These are phyloP conservation scores for Coregonus clupeaformis DNA, from an alignment of 2,113 vertebrate species.

Conservation along the genomic window DNA sequence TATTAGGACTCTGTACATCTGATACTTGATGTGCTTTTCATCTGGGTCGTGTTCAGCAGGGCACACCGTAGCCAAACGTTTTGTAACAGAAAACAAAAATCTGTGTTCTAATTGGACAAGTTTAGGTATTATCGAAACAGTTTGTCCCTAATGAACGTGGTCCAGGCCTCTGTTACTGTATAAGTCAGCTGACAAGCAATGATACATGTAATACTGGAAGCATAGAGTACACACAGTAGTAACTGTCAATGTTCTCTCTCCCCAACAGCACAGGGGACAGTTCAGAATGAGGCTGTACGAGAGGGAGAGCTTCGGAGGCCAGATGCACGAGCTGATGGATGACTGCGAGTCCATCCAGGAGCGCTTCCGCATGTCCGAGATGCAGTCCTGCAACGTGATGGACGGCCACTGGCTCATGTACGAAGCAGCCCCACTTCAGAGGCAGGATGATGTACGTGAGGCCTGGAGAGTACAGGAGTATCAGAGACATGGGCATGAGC, in stretches of 20 bases:
- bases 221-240: neutral
- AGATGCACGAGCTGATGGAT: constrained; percentile 51
- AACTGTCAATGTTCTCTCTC: neutral
- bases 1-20: neutral
- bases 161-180: neutral
- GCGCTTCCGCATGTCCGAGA: constrained; percentile 63
- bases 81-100: no score
- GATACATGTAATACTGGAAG: no score
- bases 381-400: constrained; percentile 71
- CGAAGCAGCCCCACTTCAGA: constrained; percentile 65
- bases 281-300: constrained; percentile 58
- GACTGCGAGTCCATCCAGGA: constrained; percentile 67
- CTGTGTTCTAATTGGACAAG: no score
- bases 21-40: neutral
- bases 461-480: constrained; percentile 65
- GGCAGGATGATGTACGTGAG: constrained; percentile 62
- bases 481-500: constrained; percentile 47
- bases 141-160: neutral
- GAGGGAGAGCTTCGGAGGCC: constrained; percentile 49
- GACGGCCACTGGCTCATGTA: constrained; percentile 75
- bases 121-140: neutral
- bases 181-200: neutral
- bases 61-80: no score
- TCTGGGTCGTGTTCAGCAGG: neutral
- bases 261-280: constrained; percentile 62